Conservation (phyloP, 2,797 vertebrate species). For the Enteromius thamalakanensis region DNA sequence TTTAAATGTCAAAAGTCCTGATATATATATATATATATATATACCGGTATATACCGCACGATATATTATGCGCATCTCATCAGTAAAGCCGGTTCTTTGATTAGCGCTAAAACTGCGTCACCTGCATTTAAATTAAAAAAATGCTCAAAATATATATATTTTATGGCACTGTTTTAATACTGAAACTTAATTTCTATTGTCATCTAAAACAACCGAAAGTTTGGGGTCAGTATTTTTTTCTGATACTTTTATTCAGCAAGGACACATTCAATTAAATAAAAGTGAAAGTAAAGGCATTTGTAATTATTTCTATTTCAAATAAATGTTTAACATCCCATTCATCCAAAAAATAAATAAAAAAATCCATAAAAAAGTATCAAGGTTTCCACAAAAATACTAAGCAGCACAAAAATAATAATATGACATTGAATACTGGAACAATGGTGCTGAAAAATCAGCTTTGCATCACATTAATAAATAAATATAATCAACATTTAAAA, state of each 20-base stretch:
- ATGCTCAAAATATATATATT: too few relatives aligned
- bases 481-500: too few relatives aligned
- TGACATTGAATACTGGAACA: background rate
- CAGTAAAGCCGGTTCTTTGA: too few relatives aligned
- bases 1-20: background rate
- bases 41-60: too few relatives aligned
- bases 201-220: background rate
- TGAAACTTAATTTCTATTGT: background rate
- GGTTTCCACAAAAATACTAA: background rate
- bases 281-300: background rate
- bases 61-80: too few relatives aligned
- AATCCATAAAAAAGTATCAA: background rate
- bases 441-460: background rate
- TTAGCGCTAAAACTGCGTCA: too few relatives aligned
- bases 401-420: background rate
- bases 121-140: too few relatives aligned
- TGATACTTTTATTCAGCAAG: background rate
- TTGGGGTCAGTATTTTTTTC: background rate
- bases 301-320: background rate
- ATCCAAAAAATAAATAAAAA: background rate
- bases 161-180: background rate
- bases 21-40: too few relatives aligned
- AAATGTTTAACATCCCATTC: background rate
- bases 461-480: background rate
- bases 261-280: background rate